Conservation (phyloP, 2,113 vertebrate species). For the Chionis minor region DNA sequence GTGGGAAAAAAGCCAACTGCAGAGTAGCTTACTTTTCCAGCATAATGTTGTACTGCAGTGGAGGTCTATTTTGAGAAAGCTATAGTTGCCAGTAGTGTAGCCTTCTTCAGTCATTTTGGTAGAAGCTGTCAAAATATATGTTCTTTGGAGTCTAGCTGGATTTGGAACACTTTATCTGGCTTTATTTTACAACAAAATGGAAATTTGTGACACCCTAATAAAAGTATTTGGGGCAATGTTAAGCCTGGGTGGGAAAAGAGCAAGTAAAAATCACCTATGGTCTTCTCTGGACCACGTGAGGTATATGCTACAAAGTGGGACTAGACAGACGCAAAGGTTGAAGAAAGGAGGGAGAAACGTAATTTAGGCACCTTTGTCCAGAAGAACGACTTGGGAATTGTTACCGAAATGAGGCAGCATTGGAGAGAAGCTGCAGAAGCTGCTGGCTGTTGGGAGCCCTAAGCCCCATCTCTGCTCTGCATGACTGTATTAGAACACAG, state of each 20-base stretch:
- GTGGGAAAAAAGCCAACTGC: neutral
- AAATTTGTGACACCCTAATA: neutral
- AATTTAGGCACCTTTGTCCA: neutral
- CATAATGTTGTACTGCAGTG: neutral
- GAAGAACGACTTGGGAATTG: fast-evolving
- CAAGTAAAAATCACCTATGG: neutral
- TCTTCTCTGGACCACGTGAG: neutral
- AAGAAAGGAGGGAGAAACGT: neutral
- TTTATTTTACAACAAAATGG: neutral
- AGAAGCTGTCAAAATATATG: constrained; percentile 42
- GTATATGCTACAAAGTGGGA: neutral
- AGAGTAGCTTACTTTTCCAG: constrained; percentile 15
- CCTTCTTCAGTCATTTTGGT: constrained; percentile 29
- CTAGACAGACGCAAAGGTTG: neutral
- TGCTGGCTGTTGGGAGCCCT: neutral
- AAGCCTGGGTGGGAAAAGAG: neutral
- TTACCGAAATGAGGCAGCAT: neutral
- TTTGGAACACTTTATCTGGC: constrained; percentile 12
- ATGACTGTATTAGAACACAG: neutral
- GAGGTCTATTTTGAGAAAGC: constrained; percentile 47
- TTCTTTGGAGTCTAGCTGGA: constrained; percentile 3
- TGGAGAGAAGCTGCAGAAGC: neutral
- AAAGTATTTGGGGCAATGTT: neutral
- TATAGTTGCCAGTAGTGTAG: neutral
- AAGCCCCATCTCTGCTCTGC: neutral